Conservation (phyloP, 2,888 invertebrate genomes). For the Bombylius major region DNA sequence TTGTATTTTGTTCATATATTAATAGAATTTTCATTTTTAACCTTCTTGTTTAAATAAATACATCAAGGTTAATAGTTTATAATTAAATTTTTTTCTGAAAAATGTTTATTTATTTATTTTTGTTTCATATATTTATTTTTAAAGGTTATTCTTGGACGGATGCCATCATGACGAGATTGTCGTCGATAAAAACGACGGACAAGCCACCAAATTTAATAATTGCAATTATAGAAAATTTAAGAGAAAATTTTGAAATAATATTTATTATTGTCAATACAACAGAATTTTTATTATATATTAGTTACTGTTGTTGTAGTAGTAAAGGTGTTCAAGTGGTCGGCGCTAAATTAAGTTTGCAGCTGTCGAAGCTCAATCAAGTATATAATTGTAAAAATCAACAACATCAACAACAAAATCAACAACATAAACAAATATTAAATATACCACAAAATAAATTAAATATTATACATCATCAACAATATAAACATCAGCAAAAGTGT, state of each 20-base stretch:
- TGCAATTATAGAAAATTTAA: background rate
- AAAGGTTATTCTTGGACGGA: conserved; percentile 13
- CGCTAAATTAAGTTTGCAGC: background rate
- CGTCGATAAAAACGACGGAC: conserved; percentile 11
- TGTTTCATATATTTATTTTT: conserved; percentile 4
- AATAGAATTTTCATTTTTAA: too few relatives aligned
- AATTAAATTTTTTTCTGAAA: background rate
- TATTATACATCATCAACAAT: background rate
- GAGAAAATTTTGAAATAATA: background rate
- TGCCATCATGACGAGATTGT: conserved; percentile 16
- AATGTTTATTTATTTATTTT: background rate
- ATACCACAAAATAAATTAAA: too few relatives aligned
- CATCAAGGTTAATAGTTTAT: background rate
- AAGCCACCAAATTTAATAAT: background rate
- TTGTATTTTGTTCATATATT: too few relatives aligned
- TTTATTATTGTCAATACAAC: too few relatives aligned
- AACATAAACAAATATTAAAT: too few relatives aligned
- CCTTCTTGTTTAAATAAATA: too few relatives aligned
- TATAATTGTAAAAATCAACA: background rate
- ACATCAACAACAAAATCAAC: too few relatives aligned
- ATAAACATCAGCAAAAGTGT: background rate
- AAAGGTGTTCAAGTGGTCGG: background rate
- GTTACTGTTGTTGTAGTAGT: too few relatives aligned
- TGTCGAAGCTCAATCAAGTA: background rate
- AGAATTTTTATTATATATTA: too few relatives aligned